Evolutionary conservation across 2,113 vertebrate genomes (phyloP).

Genomic region (Hippopotamus amphibius): DNA sequence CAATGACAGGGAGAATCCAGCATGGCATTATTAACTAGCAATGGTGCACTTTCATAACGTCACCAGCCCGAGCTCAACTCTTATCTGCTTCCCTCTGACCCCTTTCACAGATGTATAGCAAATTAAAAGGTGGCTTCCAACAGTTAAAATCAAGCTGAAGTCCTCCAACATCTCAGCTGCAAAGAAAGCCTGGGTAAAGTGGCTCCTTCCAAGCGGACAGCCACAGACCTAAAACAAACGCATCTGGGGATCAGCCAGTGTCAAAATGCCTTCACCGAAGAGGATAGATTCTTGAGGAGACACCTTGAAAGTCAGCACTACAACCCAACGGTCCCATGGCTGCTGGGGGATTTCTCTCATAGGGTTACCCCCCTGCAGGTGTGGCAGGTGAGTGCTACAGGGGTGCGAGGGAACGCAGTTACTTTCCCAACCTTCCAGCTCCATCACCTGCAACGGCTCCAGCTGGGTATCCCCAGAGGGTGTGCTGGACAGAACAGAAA

Average conservation of each 20-base stretch:
- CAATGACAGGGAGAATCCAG: neutral
- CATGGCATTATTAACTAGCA: neutral
- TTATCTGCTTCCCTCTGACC: neutral
- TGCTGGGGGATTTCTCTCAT: neutral
- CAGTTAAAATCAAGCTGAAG: neutral
- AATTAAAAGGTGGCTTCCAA: neutral
- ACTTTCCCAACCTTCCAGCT: neutral
- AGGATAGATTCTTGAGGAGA: neutral
- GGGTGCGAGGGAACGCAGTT: neutral
- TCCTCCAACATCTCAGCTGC: constrained; percentile 45
- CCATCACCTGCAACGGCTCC: neutral
- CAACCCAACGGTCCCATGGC: neutral
- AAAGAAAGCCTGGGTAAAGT: constrained; percentile 39
- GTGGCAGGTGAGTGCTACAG: neutral
- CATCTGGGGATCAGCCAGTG: neutral
- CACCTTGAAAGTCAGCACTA: neutral
- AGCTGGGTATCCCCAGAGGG: neutral
- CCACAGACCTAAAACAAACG: constrained; percentile 23
- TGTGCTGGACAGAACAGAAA: neutral
- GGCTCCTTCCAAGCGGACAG: neutral
- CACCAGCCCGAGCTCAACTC: neutral
- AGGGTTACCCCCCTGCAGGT: neutral
- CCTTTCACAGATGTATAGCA: neutral
- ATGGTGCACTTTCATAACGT: neutral
- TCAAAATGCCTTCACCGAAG: neutral